phyloP scores from a whole-genome alignment of 1,140 invertebrate genomes.

The Heliconius hewitsoni region DNA sequence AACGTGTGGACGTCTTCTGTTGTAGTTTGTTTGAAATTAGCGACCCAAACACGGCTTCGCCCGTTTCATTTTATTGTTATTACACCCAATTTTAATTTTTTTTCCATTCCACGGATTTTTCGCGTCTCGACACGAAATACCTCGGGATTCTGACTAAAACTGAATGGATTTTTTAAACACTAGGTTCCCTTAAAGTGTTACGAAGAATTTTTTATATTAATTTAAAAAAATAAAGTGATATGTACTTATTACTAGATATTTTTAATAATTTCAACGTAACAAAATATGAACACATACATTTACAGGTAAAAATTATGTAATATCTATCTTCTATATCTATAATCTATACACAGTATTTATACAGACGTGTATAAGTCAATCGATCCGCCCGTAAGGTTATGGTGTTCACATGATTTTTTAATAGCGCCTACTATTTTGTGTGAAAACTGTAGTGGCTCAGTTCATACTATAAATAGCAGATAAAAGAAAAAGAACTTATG shows the following conservation, averaged over 20 bases:
- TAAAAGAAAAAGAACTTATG: neutral
- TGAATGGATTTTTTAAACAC: neutral
- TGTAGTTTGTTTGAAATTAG: no score
- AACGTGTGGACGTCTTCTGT: no score
- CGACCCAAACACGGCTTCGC: no score
- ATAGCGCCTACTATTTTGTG: neutral
- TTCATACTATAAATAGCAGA: neutral
- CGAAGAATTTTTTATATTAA: no score
- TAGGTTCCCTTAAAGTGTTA: neutral
- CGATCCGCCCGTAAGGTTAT: slow-evolving; percentile 12
- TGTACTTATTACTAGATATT: no score
- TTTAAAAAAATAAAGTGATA: no score
- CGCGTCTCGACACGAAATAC: neutral
- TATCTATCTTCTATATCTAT: neutral
- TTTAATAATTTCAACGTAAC: neutral
- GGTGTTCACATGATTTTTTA: slow-evolving; percentile 14
- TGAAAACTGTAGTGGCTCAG: neutral
- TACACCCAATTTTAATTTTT: no score
- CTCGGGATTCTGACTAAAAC: no score
- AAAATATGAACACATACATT: neutral
- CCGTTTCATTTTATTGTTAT: no score
- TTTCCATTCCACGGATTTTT: no score
- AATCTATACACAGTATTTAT: neutral
- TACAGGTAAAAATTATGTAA: neutral
- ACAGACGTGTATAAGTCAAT: slow-evolving; percentile 8